Conservation (phyloP, 2,888 invertebrate species). For the Acronicta leporina region DNA sequence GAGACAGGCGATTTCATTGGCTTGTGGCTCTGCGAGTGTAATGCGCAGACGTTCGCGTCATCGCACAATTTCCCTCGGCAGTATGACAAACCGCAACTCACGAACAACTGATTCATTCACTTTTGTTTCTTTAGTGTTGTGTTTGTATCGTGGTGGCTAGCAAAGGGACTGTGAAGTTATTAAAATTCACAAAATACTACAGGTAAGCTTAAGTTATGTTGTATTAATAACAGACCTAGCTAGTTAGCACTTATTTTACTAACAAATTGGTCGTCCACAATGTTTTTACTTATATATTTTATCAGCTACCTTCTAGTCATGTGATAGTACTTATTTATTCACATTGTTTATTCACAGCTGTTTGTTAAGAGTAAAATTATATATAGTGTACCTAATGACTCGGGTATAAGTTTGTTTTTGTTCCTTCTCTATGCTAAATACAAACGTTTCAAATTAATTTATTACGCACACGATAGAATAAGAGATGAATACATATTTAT, state of each 20-base stretch:
- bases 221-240: slow-evolving; percentile 2
- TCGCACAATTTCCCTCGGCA: slow-evolving; percentile 60
- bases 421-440: too few species aligned
- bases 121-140: slow-evolving; percentile 48
- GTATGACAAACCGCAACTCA: slow-evolving; percentile 62
- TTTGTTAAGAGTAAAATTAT: slow-evolving; percentile 9
- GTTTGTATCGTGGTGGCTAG: slow-evolving; percentile 46
- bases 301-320: slow-evolving; percentile 34
- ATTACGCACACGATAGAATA: too few species aligned
- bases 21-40: slow-evolving; percentile 23
- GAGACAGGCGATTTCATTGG: slow-evolving; percentile 33
- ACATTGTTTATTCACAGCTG: slow-evolving; percentile 25
- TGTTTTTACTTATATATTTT: slow-evolving; percentile 29
- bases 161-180: slow-evolving; percentile 39
- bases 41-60: slow-evolving; percentile 71
- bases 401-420: too few species aligned
- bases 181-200: slow-evolving; percentile 20
- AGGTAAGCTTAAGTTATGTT: slow-evolving; percentile 53
- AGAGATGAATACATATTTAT: too few species aligned
- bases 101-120: slow-evolving; percentile 57
- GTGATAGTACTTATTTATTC: slow-evolving; percentile 32
- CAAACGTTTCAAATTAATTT: too few species aligned
- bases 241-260: slow-evolving; percentile 36
- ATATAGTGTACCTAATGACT: neutral
- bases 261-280: slow-evolving; percentile 68